These are phyloP conservation scores for Drosophila nigritarsus DNA, from an alignment of 2,888 invertebrate species.

Conservation along the genomic window DNA sequence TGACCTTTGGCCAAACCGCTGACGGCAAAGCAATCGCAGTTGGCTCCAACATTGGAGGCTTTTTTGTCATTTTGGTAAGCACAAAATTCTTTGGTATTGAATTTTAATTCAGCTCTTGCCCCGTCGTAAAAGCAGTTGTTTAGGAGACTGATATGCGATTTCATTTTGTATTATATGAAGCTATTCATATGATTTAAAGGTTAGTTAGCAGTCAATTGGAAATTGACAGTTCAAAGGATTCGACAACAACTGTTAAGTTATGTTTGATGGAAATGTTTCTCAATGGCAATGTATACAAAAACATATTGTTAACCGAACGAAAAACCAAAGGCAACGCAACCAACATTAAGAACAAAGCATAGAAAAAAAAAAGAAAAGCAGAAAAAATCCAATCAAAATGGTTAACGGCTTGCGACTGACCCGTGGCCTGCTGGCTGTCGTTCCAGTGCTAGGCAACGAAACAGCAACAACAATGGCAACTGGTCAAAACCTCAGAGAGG, in stretches of 20 bases:
- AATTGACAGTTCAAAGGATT: constrained; percentile 34
- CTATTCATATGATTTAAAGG: constrained; percentile 19
- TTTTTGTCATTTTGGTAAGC: constrained; percentile 18
- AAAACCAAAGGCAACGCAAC: constrained; percentile 19
- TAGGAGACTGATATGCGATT: constrained; percentile 9
- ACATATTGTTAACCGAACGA: constrained; percentile 14
- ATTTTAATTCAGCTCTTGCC: constrained; percentile 9
- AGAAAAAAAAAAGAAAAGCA: constrained; percentile 44
- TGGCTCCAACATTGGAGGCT: constrained; percentile 1
- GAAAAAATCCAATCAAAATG: constrained; percentile 60
- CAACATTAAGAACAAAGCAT: constrained; percentile 17
- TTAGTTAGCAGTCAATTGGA: constrained; percentile 7
- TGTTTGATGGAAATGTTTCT: constrained; percentile 26
- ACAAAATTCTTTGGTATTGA: constrained; percentile 14
- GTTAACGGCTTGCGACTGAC: constrained; percentile 47
- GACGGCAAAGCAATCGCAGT: constrained; percentile 3
- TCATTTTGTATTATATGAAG: not conserved
- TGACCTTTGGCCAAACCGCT: constrained; percentile 47
- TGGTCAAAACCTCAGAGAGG: not conserved
- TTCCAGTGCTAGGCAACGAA: constrained; percentile 20
- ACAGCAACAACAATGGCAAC: constrained; percentile 17
- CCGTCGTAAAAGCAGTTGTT: not conserved
- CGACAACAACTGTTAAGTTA: constrained; percentile 12
- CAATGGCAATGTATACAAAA: constrained; percentile 3
- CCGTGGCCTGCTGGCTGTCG: constrained; percentile 26